Evolutionary conservation across 2,797 vertebrate genomes (phyloP).

Genomic region (Brotula barbata): DNA sequence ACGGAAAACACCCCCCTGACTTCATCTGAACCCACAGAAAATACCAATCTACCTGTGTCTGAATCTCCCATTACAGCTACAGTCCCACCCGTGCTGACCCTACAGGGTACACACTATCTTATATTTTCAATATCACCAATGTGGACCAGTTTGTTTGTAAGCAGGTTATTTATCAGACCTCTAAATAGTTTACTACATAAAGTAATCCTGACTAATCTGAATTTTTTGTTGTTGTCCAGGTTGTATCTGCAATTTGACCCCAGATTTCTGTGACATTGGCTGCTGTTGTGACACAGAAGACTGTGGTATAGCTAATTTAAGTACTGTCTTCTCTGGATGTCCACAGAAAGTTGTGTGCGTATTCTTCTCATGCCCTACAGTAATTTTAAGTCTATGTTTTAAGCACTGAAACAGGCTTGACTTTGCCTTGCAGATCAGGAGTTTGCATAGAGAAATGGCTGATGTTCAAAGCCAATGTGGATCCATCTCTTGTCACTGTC

Average conservation of each 20-base stretch:
- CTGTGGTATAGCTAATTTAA: slow-evolving; percentile 71
- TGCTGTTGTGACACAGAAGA: slow-evolving; percentile 81
- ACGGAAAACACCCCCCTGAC: background rate
- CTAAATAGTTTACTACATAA: too few relatives aligned
- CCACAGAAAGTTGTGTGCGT: slow-evolving; percentile 61
- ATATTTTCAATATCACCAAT: too few relatives aligned
- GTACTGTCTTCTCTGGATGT: slow-evolving; percentile 74
- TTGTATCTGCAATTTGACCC: slow-evolving; percentile 78
- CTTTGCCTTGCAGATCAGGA: slow-evolving; percentile 59
- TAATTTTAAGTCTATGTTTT: background rate
- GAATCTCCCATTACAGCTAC: slow-evolving; percentile 28
- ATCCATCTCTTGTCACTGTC: slow-evolving; percentile 70
- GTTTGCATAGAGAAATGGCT: slow-evolving; percentile 80
- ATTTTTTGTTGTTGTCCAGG: slow-evolving; percentile 48
- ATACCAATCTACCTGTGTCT: slow-evolving; percentile 2
- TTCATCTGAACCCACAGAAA: background rate
- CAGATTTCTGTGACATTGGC: slow-evolving; percentile 78
- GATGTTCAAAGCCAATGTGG: slow-evolving; percentile 77
- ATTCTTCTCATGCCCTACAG: background rate
- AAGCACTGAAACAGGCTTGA: background rate
- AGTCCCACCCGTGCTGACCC: slow-evolving; percentile 1
- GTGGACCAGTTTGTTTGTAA: too few relatives aligned
- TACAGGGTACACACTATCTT: slow-evolving; percentile 35
- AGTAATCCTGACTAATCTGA: background rate
- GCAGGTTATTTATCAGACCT: too few relatives aligned